Conservation (phyloP, 2,113 vertebrate species). For the Stictonetta naevosa region DNA sequence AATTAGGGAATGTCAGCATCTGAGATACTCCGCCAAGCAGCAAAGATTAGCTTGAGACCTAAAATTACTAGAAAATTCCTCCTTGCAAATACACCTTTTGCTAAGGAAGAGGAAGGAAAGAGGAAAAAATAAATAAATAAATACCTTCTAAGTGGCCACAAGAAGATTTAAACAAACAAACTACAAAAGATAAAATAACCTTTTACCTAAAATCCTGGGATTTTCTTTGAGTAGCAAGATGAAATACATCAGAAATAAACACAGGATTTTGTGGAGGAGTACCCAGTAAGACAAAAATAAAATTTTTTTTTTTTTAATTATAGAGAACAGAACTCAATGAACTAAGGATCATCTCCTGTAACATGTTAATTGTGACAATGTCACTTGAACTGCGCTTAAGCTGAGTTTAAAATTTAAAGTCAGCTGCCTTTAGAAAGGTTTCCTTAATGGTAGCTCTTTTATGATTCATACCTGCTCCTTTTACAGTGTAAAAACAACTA, state of each 20-base stretch:
- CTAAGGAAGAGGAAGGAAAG: background rate
- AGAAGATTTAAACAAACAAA: background rate
- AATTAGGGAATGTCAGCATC: background rate
- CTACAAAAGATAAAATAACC: background rate
- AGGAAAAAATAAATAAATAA: background rate
- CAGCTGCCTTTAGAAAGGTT: background rate
- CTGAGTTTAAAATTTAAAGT: background rate
- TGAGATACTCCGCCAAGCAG: background rate
- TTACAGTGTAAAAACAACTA: background rate
- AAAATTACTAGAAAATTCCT: background rate
- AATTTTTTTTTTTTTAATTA: background rate
- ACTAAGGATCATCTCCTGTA: background rate
- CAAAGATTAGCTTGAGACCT: background rate
- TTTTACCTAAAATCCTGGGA: background rate
- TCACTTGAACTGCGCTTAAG: background rate
- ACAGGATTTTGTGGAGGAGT: background rate
- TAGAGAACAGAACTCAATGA: background rate
- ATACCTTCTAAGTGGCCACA: background rate
- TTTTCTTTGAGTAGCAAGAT: background rate
- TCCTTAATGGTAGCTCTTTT: background rate
- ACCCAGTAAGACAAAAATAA: too few relatives aligned
- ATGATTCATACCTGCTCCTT: slow-evolving; percentile 16
- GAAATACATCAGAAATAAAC: background rate
- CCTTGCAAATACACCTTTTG: background rate
- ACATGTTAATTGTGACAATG: background rate